Percentiles rank a stretch among this genome's conserved stretches.
Evolutionary conservation across 2,797 vertebrate genomes (phyloP).

Genomic region (Okamejei kenojei): DNA sequence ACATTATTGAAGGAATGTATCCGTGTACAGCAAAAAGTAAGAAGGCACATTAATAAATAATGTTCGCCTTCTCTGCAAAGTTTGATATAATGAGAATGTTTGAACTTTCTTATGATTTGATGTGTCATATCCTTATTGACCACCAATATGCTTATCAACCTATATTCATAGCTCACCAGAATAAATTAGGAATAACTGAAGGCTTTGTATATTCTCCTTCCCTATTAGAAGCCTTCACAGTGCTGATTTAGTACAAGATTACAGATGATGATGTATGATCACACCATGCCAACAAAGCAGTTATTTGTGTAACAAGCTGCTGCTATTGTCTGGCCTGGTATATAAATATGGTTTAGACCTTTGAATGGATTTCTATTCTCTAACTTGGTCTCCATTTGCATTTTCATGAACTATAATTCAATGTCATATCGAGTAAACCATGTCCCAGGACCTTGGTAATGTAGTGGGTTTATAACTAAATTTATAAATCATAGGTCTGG

Average conservation of each 20-base stretch:
- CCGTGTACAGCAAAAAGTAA: constrained; percentile 56
- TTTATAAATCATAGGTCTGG: too few species aligned
- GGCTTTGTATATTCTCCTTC: not conserved
- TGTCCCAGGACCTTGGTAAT: too few species aligned
- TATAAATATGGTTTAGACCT: not conserved
- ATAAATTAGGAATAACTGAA: not conserved
- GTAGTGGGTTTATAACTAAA: too few species aligned
- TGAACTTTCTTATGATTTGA: not conserved
- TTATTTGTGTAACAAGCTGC: not conserved
- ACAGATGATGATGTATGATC: not conserved
- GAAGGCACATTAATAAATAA: constrained; percentile 58
- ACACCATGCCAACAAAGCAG: not conserved
- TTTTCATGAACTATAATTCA: not conserved
- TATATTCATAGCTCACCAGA: not conserved
- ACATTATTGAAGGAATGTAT: constrained; percentile 50
- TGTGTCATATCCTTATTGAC: not conserved
- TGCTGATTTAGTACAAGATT: not conserved
- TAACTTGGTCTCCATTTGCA: not conserved
- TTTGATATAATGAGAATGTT: not conserved
- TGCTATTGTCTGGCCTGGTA: not conserved
- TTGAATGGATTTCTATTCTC: not conserved
- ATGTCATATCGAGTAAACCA: not conserved
- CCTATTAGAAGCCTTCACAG: not conserved
- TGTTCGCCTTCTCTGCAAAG: not conserved
- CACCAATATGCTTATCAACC: not conserved